Conservation (phyloP, 2,888 invertebrate species). For the Pandemis corylana region DNA sequence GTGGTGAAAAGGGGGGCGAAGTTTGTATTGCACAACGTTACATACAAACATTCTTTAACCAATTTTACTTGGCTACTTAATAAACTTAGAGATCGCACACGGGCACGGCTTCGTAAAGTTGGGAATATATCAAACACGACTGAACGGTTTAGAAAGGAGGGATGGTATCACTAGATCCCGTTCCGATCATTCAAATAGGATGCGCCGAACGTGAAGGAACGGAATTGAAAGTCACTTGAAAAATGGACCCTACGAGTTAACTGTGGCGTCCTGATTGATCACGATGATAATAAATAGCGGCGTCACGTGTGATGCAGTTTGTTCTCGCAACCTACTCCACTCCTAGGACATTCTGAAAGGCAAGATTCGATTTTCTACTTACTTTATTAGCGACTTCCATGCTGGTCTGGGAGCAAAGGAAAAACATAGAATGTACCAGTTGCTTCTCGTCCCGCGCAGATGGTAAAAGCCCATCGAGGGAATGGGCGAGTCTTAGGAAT, state of each 20-base stretch:
- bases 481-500: too few relatives aligned
- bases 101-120: not conserved
- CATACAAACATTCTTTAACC: too few relatives aligned
- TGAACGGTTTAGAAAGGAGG: conserved; percentile 41
- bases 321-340: not conserved
- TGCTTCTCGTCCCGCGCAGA: too few relatives aligned
- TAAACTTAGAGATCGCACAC: too few relatives aligned
- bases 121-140: conserved; percentile 27
- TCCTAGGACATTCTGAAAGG: too few relatives aligned
- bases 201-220: conserved; percentile 49
- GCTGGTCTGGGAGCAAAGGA: too few relatives aligned
- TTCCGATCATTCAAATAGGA: conserved; percentile 30
- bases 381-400: too few relatives aligned
- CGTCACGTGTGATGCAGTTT: not conserved
- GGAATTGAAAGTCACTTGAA: conserved; percentile 65
- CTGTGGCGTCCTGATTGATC: conserved; percentile 39
- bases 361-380: too few relatives aligned
- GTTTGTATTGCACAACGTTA: too few relatives aligned
- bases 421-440: too few relatives aligned
- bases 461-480: too few relatives aligned
- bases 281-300: conserved; percentile 1
- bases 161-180: conserved; percentile 42
- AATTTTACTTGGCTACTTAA: not conserved
- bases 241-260: conserved; percentile 57
- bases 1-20: too few relatives aligned